Percentiles rank a stretch among this genome's conserved stretches.
phyloP scores from a whole-genome alignment of 2,888 invertebrate species.

The Caenorhabditis sp. region DNA sequence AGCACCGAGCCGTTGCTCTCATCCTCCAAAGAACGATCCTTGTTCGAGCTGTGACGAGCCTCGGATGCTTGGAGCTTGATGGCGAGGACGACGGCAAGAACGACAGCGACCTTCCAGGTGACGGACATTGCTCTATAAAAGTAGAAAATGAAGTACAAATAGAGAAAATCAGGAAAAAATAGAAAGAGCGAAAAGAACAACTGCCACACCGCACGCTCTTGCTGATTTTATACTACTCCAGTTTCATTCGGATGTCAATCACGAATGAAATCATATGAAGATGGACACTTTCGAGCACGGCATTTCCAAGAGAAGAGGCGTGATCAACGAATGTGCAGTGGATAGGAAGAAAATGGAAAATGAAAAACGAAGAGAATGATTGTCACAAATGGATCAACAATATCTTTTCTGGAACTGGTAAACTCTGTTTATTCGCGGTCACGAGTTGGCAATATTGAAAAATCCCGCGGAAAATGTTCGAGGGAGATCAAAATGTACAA shows the following conservation, averaged over 20 bases:
- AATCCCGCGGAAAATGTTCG: neutral
- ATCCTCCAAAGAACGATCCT: too few relatives aligned
- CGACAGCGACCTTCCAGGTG: constrained; percentile 5
- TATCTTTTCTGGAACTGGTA: too few relatives aligned
- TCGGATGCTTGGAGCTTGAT: neutral
- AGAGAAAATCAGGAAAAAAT: neutral
- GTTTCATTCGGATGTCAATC: constrained; percentile 32
- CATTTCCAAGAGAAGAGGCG: constrained; percentile 6
- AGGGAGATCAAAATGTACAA: neutral
- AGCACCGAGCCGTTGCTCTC: too few relatives aligned
- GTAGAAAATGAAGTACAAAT: neutral
- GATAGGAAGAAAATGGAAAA: neutral
- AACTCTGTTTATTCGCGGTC: neutral
- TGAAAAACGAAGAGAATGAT: neutral
- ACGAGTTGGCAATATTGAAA: neutral
- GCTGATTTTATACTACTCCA: constrained; percentile 10
- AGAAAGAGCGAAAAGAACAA: neutral
- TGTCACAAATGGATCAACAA: too few relatives aligned
- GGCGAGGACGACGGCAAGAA: constrained; percentile 20
- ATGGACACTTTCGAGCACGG: constrained; percentile 33
- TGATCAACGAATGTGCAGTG: neutral
- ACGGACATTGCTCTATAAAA: constrained; percentile 12
- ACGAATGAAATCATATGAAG: constrained; percentile 52
- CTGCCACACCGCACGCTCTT: neutral
- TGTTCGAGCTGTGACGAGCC: too few relatives aligned